Percentiles rank a stretch among this genome's conserved stretches.
phyloP scores from a whole-genome alignment of 1,140 invertebrate species.

The Doryteuthis pealeii region DNA sequence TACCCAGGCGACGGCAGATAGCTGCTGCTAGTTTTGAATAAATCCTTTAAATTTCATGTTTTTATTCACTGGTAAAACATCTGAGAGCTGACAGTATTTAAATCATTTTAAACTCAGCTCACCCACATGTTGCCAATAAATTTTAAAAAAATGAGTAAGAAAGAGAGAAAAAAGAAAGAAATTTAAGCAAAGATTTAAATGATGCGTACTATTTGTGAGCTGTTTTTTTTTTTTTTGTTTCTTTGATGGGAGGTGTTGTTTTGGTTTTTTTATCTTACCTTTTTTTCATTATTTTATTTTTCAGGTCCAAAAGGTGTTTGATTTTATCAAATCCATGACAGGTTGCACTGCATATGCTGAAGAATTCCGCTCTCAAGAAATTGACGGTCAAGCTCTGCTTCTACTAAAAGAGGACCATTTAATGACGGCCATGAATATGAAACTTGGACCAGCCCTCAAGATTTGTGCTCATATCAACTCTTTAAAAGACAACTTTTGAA shows the following conservation, averaged over 20 bases:
- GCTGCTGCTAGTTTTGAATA: too few relatives aligned
- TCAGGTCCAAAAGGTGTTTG: constrained; percentile 65
- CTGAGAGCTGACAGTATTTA: too few relatives aligned
- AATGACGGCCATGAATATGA: constrained; percentile 92
- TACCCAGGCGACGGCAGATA: too few relatives aligned
- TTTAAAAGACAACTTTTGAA: constrained; percentile 32
- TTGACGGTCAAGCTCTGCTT: constrained; percentile 91
- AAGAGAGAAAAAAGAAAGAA: too few relatives aligned
- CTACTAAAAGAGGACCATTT: constrained; percentile 93
- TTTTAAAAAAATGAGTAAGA: too few relatives aligned
- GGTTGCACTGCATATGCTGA: constrained; percentile 92
- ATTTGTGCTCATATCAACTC: constrained; percentile 72
- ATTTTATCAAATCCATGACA: constrained; percentile 83
- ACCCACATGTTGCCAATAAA: too few relatives aligned
- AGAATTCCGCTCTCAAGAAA: constrained; percentile 92
- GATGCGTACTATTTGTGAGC: too few relatives aligned
- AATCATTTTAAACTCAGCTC: too few relatives aligned
- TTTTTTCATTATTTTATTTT: constrained; percentile 21
- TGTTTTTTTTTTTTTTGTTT: too few relatives aligned
- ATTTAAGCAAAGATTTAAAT: too few relatives aligned
- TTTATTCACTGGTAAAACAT: too few relatives aligned
- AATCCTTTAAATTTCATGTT: too few relatives aligned
- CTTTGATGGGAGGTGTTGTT: not conserved
- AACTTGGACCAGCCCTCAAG: constrained; percentile 91
- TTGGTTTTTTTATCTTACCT: not conserved